These are phyloP conservation scores for Condylura cristata DNA, from an alignment of 2,113 vertebrate genomes.

Conservation along the genomic window DNA sequence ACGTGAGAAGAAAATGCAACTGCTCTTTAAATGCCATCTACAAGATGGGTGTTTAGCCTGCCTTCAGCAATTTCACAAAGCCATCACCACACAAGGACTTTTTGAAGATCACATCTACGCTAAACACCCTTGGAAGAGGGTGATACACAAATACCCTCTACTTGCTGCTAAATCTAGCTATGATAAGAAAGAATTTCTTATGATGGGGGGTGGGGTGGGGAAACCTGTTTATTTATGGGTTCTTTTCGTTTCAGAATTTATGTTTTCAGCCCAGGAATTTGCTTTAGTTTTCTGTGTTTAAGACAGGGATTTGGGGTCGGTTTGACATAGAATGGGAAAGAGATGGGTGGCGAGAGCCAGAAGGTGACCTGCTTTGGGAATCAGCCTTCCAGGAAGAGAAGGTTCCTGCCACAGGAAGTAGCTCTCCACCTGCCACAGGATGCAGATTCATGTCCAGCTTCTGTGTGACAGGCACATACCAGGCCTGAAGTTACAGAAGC, in stretches of 20 bases:
- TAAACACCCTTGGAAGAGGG: slow-evolving; percentile 1
- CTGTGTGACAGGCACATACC: neutral
- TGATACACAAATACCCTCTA: neutral
- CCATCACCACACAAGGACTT: neutral
- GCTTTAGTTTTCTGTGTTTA: neutral
- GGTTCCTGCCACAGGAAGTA: neutral
- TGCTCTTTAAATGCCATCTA: slow-evolving; percentile 50
- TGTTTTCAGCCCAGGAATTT: slow-evolving; percentile 14
- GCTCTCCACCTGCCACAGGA: no score
- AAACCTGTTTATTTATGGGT: slow-evolving; percentile 12
- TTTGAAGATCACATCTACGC: neutral
- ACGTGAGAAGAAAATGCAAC: slow-evolving; percentile 57
- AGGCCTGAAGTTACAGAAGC: neutral
- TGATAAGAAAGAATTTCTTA: neutral
- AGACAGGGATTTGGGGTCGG: neutral
- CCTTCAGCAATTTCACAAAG: slow-evolving; percentile 42
- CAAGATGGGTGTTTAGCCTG: slow-evolving; percentile 13
- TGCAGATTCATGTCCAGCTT: neutral
- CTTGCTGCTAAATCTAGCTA: neutral
- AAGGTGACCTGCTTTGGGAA: neutral
- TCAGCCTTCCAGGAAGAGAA: neutral
- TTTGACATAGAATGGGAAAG: neutral
- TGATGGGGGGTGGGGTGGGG: no score
- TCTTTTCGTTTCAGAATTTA: neutral
- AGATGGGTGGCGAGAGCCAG: accelerated